Conservation (phyloP, 2,797 vertebrate genomes). For the Phoebastria nigripes region DNA sequence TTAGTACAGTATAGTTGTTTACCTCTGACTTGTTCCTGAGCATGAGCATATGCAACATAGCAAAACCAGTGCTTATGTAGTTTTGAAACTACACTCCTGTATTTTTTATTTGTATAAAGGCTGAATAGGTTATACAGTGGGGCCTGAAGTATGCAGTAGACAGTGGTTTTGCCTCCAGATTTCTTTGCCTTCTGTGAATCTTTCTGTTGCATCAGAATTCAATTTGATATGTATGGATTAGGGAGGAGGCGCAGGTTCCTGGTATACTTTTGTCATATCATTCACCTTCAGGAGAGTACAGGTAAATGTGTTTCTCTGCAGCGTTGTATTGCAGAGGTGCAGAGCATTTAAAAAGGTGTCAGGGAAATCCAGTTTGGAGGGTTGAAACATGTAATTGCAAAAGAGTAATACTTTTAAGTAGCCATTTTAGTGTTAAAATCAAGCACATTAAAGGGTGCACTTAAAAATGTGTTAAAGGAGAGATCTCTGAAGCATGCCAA, state of each 20-base stretch:
- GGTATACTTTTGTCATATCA: background rate
- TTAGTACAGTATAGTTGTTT: background rate
- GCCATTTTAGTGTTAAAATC: slow-evolving; percentile 22
- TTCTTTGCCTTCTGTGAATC: background rate
- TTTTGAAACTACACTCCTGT: background rate
- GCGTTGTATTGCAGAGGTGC: background rate
- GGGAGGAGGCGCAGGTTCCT: background rate
- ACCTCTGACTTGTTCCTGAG: background rate
- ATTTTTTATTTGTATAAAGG: background rate
- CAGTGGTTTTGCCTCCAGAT: background rate
- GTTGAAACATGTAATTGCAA: slow-evolving; percentile 36
- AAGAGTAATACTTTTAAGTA: slow-evolving; percentile 50
- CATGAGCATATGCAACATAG: background rate
- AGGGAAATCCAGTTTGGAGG: background rate
- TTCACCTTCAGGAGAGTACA: background rate
- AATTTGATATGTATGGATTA: background rate
- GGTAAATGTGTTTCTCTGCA: background rate
- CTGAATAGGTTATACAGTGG: background rate
- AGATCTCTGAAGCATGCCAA: slow-evolving; percentile 22
- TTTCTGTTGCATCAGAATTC: background rate
- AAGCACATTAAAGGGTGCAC: slow-evolving; percentile 41
- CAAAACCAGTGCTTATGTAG: background rate
- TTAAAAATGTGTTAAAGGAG: slow-evolving; percentile 24
- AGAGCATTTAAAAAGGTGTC: background rate
- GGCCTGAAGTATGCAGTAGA: background rate